Conservation (phyloP, 2,113 vertebrate species). For the Chaetodon auriga region DNA sequence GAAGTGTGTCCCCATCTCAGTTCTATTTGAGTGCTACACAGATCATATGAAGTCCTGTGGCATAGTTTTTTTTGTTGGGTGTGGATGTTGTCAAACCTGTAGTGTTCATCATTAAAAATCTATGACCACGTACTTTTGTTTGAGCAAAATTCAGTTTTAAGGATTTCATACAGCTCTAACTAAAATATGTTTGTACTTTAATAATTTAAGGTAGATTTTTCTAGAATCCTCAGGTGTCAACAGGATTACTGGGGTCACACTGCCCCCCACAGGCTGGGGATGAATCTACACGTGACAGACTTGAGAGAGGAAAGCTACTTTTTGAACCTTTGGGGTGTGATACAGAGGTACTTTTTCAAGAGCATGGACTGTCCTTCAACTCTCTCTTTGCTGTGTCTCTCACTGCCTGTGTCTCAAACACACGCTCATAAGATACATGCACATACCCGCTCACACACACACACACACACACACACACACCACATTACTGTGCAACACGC, state of each 20-base stretch:
- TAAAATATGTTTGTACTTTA: not conserved
- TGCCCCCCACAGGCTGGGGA: constrained; percentile 73
- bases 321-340: constrained; percentile 29
- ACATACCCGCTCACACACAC: not conserved
- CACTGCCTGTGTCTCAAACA: constrained; percentile 33
- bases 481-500: constrained; percentile 16
- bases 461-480: constrained; percentile 1
- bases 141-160: not conserved
- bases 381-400: constrained; percentile 35
- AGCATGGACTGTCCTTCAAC: constrained; percentile 69
- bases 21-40: not conserved
- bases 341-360: constrained; percentile 38
- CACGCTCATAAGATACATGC: constrained; percentile 16
- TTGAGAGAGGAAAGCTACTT: constrained; percentile 26
- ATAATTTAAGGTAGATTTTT: not conserved
- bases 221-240: not conserved
- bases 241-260: constrained; percentile 63
- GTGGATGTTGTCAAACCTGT: not conserved
- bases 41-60: not conserved
- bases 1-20: too few species aligned
- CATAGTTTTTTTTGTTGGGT: not conserved
- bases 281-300: constrained; percentile 40
- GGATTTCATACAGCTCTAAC: not conserved
- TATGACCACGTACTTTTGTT: not conserved
- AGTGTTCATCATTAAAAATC: not conserved